Percentiles rank a stretch among this genome's conserved stretches.
Conservation (phyloP, 1,140 invertebrate species). For the Gryllus bimaculatus region DNA sequence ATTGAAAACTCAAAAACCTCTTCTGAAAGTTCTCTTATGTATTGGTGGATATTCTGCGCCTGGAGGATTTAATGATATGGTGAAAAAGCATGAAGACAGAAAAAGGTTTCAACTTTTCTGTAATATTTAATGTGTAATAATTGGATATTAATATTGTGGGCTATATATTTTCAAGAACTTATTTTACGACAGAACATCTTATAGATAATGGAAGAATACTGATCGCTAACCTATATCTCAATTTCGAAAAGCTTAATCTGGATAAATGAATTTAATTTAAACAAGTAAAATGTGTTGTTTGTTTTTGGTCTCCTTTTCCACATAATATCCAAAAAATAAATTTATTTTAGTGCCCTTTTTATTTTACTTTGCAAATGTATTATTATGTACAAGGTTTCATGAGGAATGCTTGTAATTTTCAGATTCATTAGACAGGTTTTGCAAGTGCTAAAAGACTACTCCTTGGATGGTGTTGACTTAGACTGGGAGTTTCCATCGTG, state of each 20-base stretch:
- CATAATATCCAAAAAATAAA: too few species aligned
- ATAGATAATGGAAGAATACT: too few species aligned
- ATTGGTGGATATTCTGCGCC: conserved; percentile 55
- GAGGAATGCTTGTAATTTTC: conserved; percentile 22
- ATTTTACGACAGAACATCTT: too few species aligned
- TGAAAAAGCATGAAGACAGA: conserved; percentile 51
- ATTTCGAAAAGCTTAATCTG: too few species aligned
- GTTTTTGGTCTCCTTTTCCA: not conserved
- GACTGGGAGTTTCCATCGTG: conserved; percentile 81
- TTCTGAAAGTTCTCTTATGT: conserved; percentile 67
- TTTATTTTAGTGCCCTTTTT: too few species aligned
- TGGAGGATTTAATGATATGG: conserved; percentile 57
- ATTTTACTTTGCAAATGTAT: too few species aligned
- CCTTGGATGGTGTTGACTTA: conserved; percentile 70
- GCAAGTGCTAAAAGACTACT: conserved; percentile 46
- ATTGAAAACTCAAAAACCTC: conserved; percentile 53
- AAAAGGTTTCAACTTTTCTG: conserved; percentile 36
- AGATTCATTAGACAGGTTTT: conserved; percentile 61
- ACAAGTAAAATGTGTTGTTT: not conserved
- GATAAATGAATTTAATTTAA: too few species aligned
- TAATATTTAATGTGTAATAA: too few species aligned
- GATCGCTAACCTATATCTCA: too few species aligned
- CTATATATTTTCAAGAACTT: too few species aligned
- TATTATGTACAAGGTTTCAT: not conserved
- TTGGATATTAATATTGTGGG: too few species aligned